Percentiles rank a stretch among this genome's conserved stretches.
Conservation (phyloP, 2,797 vertebrate genomes). For the Karalla daura region DNA sequence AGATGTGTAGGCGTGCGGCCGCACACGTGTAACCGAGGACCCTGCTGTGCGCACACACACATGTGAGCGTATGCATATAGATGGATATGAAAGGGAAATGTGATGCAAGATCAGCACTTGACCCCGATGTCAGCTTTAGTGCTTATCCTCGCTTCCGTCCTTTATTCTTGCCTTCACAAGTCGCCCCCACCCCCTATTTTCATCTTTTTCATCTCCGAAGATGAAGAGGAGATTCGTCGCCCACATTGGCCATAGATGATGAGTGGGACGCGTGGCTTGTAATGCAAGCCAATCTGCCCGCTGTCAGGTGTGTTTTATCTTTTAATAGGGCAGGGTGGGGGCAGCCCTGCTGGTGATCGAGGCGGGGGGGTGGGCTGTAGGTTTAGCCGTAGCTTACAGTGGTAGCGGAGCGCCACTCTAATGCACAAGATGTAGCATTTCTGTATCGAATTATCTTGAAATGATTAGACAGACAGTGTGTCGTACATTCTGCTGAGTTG, state of each 20-base stretch:
- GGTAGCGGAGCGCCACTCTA: slow-evolving; percentile 13
- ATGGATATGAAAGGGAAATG: slow-evolving; percentile 66
- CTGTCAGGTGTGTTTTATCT: slow-evolving; percentile 46
- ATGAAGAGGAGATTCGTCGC: slow-evolving; percentile 47
- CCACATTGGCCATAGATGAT: slow-evolving; percentile 32
- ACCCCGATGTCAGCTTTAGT: slow-evolving; percentile 64
- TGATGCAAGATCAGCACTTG: slow-evolving; percentile 73
- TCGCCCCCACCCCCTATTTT: neutral
- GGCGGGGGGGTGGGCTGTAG: neutral
- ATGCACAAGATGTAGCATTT: neutral
- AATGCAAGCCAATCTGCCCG: slow-evolving; percentile 50
- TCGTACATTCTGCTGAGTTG: no score
- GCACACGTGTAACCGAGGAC: slow-evolving; percentile 19
- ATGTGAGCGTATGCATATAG: slow-evolving; percentile 60
- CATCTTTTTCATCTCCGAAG: slow-evolving; percentile 53
- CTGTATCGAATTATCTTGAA: no score
- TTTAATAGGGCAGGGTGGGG: neutral
- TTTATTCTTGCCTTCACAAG: slow-evolving; percentile 35
- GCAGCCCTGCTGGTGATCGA: no score
- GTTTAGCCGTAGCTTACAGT: neutral
- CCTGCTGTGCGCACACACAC: slow-evolving; percentile 17
- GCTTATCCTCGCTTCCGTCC: slow-evolving; percentile 32
- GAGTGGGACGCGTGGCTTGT: slow-evolving; percentile 32
- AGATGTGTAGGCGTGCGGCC: slow-evolving; percentile 17
- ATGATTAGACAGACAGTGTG: no score